A percentile compares a stretch with the other conserved stretches of the same genome.
These are phyloP conservation scores for Stomatorhinus ivindoensis DNA, from an alignment of 2,113 vertebrate species.

Conservation along the genomic window DNA sequence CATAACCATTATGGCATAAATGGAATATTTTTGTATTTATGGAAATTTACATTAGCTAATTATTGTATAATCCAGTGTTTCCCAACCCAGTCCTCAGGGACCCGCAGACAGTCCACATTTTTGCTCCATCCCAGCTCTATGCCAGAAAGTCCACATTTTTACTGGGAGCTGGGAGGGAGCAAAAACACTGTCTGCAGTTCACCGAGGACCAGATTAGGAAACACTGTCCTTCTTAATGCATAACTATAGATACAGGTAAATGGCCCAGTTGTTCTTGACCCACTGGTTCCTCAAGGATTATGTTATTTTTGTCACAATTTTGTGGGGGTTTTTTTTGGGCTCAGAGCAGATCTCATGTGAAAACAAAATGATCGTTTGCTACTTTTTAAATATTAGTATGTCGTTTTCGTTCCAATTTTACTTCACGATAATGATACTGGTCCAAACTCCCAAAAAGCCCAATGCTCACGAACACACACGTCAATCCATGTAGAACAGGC, in stretches of 20 bases:
- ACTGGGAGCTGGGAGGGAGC: background rate
- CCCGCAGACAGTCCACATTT: background rate
- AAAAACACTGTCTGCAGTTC: background rate
- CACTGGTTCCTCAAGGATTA: background rate
- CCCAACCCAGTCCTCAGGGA: background rate
- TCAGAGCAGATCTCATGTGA: background rate
- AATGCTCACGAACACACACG: no score
- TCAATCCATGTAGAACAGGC: no score
- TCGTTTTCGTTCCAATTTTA: background rate
- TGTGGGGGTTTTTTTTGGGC: background rate
- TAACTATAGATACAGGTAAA: background rate
- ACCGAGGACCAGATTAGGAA: background rate
- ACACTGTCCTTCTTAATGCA: background rate
- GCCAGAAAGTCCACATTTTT: background rate
- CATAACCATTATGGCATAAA: background rate
- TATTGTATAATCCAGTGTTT: background rate
- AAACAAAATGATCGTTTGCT: background rate
- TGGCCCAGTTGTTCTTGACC: background rate
- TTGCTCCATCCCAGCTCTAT: background rate
- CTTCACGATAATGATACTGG: no score
- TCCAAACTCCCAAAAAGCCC: no score
- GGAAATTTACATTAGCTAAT: background rate
- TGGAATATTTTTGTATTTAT: background rate
- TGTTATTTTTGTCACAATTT: background rate
- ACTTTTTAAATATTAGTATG: background rate